Conservation (phyloP, 2,888 invertebrate species). For the Eutolmus rufibarbis region DNA sequence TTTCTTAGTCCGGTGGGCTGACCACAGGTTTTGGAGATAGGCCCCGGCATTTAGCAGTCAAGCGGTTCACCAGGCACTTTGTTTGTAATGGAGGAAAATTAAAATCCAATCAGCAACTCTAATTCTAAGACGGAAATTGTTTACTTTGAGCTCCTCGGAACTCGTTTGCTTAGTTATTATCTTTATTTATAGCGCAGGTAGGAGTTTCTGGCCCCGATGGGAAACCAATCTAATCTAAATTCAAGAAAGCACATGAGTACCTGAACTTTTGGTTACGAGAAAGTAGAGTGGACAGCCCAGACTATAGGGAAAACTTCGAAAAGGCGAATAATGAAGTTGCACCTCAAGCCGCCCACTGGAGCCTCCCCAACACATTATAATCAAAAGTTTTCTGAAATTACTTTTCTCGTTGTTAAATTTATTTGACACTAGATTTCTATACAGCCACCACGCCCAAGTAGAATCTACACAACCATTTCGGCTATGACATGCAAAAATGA, state of each 20-base stretch:
- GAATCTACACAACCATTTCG: neutral
- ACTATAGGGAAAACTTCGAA: neutral
- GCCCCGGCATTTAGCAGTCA: neutral
- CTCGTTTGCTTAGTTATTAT: neutral
- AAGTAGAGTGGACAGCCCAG: neutral
- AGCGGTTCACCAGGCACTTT: neutral
- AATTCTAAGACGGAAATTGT: neutral
- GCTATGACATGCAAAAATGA: neutral
- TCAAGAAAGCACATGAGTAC: conserved; percentile 34
- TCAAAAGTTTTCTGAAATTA: conserved; percentile 23
- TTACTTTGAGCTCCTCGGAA: conserved; percentile 8
- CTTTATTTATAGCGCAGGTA: neutral
- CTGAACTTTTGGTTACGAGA: neutral
- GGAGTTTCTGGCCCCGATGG: neutral
- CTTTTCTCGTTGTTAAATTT: conserved; percentile 11
- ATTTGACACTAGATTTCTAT: neutral
- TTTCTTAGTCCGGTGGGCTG: neutral
- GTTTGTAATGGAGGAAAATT: conserved; percentile 7
- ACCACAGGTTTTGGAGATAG: neutral
- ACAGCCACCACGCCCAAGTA: neutral
- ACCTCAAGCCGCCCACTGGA: neutral
- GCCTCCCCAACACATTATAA: conserved; percentile 13
- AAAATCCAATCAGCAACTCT: conserved; percentile 10
- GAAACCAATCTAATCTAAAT: conserved; percentile 20
- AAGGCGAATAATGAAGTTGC: conserved; percentile 16